Evolutionary conservation across 2,888 invertebrate species (phyloP), one percentile per base, ranked within the genome.

Genomic region (Rhagonycha lutea): DNA sequence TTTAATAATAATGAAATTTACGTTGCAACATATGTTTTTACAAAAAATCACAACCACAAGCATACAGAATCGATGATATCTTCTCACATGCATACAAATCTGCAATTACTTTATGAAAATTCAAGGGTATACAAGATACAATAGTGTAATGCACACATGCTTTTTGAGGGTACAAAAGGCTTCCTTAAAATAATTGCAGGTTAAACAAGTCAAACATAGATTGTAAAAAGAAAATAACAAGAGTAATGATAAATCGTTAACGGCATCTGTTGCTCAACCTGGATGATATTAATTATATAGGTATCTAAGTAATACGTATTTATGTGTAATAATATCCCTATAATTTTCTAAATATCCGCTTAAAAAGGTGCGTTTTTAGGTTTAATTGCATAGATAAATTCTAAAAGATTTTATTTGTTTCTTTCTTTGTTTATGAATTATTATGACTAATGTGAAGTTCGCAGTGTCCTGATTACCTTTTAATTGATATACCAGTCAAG

Each of bases 241-340:
- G 80, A 80, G 78, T 79, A 81, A 81, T 80, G 80, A 80, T 78
- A 80, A 81, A 83, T 83, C 80, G 81, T 82, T 74, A 79, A 76
- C 81, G 83, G 84, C 84, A 84, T 85, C 84, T 85, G 85, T 83
- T 83, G 82, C 79, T 78, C 77, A 79, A 79, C 77, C 81, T 79
- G 81, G 82, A 83, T 80, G 81, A 81, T 83, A 83, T 83, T 85
- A 85, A 85, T 85, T 84, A 84, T 84, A 84, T 79, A 47, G 47
- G 63, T 24, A 81, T 79, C 77, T 76, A 74, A 79, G 79, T 80
- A 79, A 76, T 80, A 81, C 82, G 81, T 84, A 84, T 83, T 85
- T 84, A 84, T 82, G 82, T 82, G 84, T 85, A 85, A 86, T 85
- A 83, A 85, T 85, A 86, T 83, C 83, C 83, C 83, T 82, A 81